Conservation (phyloP, 2,797 vertebrate species). For the Urophycis tenuis region DNA sequence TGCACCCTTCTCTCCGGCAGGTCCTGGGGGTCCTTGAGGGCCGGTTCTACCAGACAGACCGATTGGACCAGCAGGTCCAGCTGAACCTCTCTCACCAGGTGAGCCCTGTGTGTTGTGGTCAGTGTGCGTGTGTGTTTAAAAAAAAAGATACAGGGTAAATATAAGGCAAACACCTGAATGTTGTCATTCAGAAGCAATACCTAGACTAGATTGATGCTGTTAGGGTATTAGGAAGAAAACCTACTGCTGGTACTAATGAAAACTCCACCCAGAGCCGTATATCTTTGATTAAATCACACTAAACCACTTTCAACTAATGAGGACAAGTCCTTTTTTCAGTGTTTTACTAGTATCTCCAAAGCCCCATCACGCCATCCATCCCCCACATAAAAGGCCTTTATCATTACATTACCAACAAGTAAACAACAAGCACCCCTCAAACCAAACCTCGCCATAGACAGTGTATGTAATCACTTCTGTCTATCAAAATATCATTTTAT, state of each 20-base stretch:
- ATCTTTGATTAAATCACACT: background rate
- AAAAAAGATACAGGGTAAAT: conserved; percentile 2
- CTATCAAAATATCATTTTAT: background rate
- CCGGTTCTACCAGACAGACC: conserved; percentile 90
- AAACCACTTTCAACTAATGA: background rate
- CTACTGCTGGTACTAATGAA: background rate
- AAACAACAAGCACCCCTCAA: background rate
- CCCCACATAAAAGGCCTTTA: background rate
- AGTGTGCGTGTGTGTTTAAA: conserved; percentile 1
- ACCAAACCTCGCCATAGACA: background rate
- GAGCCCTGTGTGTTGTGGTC: conserved; percentile 75
- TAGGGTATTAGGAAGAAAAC: background rate
- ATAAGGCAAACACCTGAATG: background rate
- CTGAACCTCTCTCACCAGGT: conserved; percentile 89
- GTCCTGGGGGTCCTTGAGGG: conserved; percentile 93
- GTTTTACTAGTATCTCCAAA: no score
- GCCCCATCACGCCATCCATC: background rate
- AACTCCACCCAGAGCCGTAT: background rate
- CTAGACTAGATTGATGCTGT: background rate
- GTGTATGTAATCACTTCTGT: background rate
- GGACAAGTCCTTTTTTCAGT: background rate
- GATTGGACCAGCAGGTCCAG: conserved; percentile 88
- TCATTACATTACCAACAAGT: background rate
- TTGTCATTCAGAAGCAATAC: background rate
- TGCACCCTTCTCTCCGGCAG: conserved; percentile 93